These are phyloP conservation scores for Cinclus mexicanus DNA, from an alignment of 2,113 vertebrate species.

Conservation along the genomic window DNA sequence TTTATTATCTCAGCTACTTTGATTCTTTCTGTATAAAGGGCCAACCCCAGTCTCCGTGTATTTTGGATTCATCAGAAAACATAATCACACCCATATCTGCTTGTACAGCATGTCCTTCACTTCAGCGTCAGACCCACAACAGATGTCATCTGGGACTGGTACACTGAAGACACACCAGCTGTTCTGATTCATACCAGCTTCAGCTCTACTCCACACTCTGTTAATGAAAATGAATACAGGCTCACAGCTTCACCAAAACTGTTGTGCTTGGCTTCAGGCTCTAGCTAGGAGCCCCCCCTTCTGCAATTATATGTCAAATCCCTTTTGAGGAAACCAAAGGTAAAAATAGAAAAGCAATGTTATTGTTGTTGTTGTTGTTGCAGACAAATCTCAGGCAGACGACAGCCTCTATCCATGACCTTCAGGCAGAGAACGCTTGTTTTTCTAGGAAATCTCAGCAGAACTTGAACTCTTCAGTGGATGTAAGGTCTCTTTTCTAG, in stretches of 20 bases:
- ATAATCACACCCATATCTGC: not conserved
- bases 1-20: not conserved
- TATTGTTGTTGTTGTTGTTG: not conserved
- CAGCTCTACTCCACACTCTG: not conserved
- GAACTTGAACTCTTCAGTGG: not conserved
- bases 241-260: not conserved
- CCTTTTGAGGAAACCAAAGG: not conserved
- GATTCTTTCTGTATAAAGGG: not conserved
- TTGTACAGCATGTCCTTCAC: not conserved
- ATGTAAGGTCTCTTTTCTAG: not conserved
- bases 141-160: not conserved
- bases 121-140: not conserved
- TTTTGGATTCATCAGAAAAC: not conserved
- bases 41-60: not conserved
- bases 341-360: not conserved
- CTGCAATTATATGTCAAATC: not conserved
- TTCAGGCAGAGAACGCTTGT: not conserved
- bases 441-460: constrained; percentile 3
- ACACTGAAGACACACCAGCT: not conserved
- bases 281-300: not conserved
- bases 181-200: not conserved
- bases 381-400: not conserved
- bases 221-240: not conserved
- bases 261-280: not conserved
- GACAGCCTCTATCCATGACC: not conserved